A percentile compares a stretch with the other conserved stretches of the same genome.
phyloP scores from a whole-genome alignment of 2,888 invertebrate genomes.

The Troides oblongomaculatus region DNA sequence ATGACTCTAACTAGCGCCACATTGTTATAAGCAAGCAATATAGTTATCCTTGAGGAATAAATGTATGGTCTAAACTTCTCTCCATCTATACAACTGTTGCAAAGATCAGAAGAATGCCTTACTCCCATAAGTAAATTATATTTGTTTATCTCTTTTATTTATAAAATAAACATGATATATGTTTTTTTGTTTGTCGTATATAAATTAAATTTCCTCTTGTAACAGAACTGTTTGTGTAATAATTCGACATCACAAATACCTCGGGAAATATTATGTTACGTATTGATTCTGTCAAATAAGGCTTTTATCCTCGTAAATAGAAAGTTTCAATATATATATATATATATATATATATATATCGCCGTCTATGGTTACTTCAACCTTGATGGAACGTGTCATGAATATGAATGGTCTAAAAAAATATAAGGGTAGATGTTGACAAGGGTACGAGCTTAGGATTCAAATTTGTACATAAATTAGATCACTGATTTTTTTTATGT shows the following conservation, averaged over 20 bases:
- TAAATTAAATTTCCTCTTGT: neutral
- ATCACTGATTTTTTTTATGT: constrained; percentile 9
- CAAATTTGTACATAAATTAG: constrained; percentile 27
- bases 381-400: constrained; percentile 9
- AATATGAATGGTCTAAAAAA: constrained; percentile 19
- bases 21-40: too few relatives aligned
- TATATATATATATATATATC: neutral
- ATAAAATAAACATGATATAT: too few relatives aligned
- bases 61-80: too few relatives aligned
- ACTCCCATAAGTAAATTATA: too few relatives aligned
- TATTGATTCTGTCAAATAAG: neutral
- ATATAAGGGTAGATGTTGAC: constrained; percentile 23
- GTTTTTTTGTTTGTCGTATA: too few relatives aligned
- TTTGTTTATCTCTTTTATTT: too few relatives aligned
- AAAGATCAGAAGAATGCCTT: too few relatives aligned
- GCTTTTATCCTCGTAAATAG: neutral
- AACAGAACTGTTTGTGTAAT: neutral
- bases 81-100: too few relatives aligned
- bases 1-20: too few relatives aligned
- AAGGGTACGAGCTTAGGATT: constrained; percentile 26
- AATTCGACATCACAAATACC: neutral
- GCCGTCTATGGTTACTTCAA: neutral
- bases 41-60: too few relatives aligned
- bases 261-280: neutral
- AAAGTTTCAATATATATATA: neutral